phyloP scores from a whole-genome alignment of 2,113 vertebrate genomes.

The Heteronetta atricapilla region DNA sequence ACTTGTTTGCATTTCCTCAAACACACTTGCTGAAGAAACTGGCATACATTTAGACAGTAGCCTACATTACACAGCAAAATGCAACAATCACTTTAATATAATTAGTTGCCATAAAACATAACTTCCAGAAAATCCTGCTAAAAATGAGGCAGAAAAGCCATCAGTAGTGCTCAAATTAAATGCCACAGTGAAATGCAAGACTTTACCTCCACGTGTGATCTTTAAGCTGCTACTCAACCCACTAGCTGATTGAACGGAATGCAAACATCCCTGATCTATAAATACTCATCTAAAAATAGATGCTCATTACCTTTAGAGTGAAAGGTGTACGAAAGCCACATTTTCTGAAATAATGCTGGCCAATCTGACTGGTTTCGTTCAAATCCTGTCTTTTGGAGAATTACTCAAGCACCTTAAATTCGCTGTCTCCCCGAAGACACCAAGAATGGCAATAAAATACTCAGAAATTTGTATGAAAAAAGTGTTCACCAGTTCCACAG shows the following conservation, averaged over 20 bases:
- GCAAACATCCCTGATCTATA: background rate
- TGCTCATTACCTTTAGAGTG: slow-evolving; percentile 39
- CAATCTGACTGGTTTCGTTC: slow-evolving; percentile 57
- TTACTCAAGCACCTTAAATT: slow-evolving; percentile 43
- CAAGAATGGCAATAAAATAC: slow-evolving; percentile 60
- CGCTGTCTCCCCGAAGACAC: slow-evolving; percentile 41
- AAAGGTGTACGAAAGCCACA: slow-evolving; percentile 42
- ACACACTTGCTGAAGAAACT: background rate
- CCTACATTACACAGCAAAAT: background rate
- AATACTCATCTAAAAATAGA: slow-evolving; percentile 51
- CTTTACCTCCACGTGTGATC: slow-evolving; percentile 17
- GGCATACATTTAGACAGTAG: background rate
- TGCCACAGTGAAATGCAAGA: background rate
- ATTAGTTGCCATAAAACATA: background rate
- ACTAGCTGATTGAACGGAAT: background rate
- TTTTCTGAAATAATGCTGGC: slow-evolving; percentile 57
- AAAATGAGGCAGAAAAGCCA: background rate
- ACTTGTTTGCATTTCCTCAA: background rate
- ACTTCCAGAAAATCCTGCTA: background rate
- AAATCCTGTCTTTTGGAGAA: slow-evolving; percentile 63
- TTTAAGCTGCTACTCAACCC: background rate
- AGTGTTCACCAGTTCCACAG: slow-evolving; percentile 32
- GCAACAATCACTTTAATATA: background rate
- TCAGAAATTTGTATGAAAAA: slow-evolving; percentile 52
- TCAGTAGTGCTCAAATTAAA: background rate